Conservation (phyloP, 2,888 invertebrate genomes). For the Zygaena filipendulae region DNA sequence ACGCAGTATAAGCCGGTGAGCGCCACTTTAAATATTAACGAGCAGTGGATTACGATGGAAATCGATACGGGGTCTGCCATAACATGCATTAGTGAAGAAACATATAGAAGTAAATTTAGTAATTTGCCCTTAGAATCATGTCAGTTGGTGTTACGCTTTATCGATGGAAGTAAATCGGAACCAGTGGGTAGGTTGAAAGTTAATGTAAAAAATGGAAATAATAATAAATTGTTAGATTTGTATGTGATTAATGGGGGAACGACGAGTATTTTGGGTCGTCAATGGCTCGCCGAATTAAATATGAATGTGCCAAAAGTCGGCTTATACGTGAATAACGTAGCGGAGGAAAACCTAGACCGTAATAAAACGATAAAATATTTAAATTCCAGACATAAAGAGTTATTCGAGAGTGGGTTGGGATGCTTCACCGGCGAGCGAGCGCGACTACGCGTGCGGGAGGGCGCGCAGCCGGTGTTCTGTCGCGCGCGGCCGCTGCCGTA, state of each 20-base stretch:
- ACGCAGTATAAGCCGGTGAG: too few relatives aligned
- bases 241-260: slow-evolving; percentile 14
- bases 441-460: slow-evolving; percentile 15
- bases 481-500: slow-evolving; percentile 18
- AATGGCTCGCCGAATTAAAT: slow-evolving; percentile 17
- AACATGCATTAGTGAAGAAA: slow-evolving; percentile 19
- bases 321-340: slow-evolving; percentile 6
- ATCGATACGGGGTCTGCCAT: slow-evolving; percentile 19
- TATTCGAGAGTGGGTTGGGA: slow-evolving; percentile 16
- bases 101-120: slow-evolving; percentile 13
- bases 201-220: slow-evolving; percentile 1
- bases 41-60: slow-evolving; percentile 15
- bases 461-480: slow-evolving; percentile 16
- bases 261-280: slow-evolving; percentile 14
- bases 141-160: slow-evolving; percentile 11
- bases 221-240: slow-evolving; percentile 14
- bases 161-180: too few relatives aligned
- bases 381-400: slow-evolving; percentile 10
- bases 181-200: slow-evolving; percentile 15
- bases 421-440: slow-evolving; percentile 15
- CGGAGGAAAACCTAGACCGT: slow-evolving; percentile 5
- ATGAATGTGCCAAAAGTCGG: slow-evolving; percentile 9
- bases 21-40: slow-evolving; percentile 11
- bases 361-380: slow-evolving; percentile 2
- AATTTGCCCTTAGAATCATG: slow-evolving; percentile 8